Evolutionary conservation across 2,888 invertebrate species (phyloP), one percentile per base, ranked within the genome.

Genomic region (Hermaeophaga mercurialis): DNA sequence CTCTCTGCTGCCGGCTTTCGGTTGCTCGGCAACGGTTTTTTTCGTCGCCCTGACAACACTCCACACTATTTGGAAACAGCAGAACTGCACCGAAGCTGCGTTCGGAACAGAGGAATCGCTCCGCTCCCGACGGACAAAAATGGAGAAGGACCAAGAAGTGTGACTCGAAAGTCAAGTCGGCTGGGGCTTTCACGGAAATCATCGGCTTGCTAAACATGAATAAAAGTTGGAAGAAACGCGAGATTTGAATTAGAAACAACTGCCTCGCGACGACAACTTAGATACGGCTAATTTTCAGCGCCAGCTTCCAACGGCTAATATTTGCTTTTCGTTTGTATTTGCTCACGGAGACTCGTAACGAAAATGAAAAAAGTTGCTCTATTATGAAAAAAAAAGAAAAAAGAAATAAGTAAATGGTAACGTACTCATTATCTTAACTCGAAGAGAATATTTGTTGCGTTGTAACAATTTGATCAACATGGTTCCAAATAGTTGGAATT

Each of bases 161-260:
- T 73, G 73, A 73, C 73, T 73, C 70, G 73, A 72, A 74, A 73
- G 73, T 71, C 73, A 72, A 73, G 70, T 71, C 54, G 33, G 31
- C 66, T 49, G 41, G 56, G 56, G 54, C 54, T 57, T 58, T 55
- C 53, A 61, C 56, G 60, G 60, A 61, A 61, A 61, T 61, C 57
- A 61, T 61, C 60, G 55, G 60, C 57, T 61, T 61, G 60, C 57
- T 57, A 55, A 61, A 61, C 60, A 61, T 58, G 60, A 58, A 57
- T 55, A 58, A 57, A 61, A 61, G 57, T 61, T 60, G 50, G 50
- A 47, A 22, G 57, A 58, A 52, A 58, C 49, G 55, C 56, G 55
- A 57, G 49, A 49, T 58, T 45, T 49, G 54, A 58, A 54, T 56
- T 56, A 54, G 54, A 54, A 54, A 48, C 47, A 22, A 33, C 19